Percentiles rank a stretch among this genome's conserved stretches.
Conservation (phyloP, 2,888 invertebrate species). For the Pantelozetes paolii region DNA sequence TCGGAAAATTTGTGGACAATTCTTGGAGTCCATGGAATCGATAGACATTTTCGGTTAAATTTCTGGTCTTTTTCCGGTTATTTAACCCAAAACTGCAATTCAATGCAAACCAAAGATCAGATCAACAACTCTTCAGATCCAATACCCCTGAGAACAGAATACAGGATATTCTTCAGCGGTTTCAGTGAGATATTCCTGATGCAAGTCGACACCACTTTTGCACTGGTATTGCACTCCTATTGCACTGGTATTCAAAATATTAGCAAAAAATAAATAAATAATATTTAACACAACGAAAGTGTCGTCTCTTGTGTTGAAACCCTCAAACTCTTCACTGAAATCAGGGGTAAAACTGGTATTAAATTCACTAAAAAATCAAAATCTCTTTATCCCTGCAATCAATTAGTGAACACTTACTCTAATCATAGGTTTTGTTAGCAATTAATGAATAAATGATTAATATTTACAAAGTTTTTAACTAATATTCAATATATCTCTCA, state of each 20-base stretch:
- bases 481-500: background rate
- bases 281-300: background rate
- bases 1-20: conserved; percentile 39
- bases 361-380: too few relatives aligned
- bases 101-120: background rate
- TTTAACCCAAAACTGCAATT: background rate
- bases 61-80: background rate
- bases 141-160: background rate
- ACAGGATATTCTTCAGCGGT: background rate
- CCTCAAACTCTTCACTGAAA: background rate
- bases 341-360: background rate
- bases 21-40: conserved; percentile 5
- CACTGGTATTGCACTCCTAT: background rate
- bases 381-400: too few relatives aligned
- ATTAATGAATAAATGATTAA: background rate
- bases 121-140: background rate
- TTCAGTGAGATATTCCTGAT: background rate
- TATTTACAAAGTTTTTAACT: background rate
- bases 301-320: conserved; percentile 4
- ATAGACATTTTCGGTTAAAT: background rate
- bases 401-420: too few relatives aligned
- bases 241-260: background rate
- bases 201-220: background rate
- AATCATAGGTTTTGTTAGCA: too few relatives aligned
- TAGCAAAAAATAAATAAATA: background rate